Evolutionary conservation across 2,888 invertebrate species (phyloP).

Genomic region (Agapetus fuscipes): DNA sequence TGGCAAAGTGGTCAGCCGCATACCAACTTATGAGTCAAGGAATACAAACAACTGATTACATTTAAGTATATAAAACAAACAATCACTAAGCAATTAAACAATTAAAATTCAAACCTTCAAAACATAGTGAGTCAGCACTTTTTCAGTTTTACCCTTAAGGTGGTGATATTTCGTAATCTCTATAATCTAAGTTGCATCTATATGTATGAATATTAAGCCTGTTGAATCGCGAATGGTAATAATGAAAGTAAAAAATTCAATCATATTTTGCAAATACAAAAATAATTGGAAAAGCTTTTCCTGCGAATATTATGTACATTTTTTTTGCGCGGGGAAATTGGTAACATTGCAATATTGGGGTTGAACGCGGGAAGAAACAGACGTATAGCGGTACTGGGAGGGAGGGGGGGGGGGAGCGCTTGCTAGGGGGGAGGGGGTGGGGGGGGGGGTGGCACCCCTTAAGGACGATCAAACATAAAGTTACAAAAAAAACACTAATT

Average conservation of each 20-base stretch:
- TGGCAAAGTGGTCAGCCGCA: no score
- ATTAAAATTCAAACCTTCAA: no score
- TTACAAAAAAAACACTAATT: no score
- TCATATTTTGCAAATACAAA: neutral
- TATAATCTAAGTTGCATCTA: no score
- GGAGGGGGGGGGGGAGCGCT: slow-evolving; percentile 26
- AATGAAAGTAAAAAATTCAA: neutral
- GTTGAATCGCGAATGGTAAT: neutral
- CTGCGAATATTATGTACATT: neutral
- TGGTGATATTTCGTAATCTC: no score
- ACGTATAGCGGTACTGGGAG: slow-evolving; percentile 10
- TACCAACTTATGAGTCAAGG: no score
- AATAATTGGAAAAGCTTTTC: neutral
- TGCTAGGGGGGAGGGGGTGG: slow-evolving; percentile 24
- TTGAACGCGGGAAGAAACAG: slow-evolving; percentile 20
- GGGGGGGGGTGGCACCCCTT: slow-evolving; percentile 19
- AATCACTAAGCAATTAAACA: no score
- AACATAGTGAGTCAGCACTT: no score
- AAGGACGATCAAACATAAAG: no score
- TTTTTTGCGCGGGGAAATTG: slow-evolving; percentile 1
- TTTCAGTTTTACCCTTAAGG: no score
- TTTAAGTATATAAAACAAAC: no score
- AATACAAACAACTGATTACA: no score
- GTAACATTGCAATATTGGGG: slow-evolving; percentile 15
- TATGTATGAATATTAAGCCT: neutral